phyloP scores from a whole-genome alignment of 2,797 vertebrate species.

The Labeo calbasu region DNA sequence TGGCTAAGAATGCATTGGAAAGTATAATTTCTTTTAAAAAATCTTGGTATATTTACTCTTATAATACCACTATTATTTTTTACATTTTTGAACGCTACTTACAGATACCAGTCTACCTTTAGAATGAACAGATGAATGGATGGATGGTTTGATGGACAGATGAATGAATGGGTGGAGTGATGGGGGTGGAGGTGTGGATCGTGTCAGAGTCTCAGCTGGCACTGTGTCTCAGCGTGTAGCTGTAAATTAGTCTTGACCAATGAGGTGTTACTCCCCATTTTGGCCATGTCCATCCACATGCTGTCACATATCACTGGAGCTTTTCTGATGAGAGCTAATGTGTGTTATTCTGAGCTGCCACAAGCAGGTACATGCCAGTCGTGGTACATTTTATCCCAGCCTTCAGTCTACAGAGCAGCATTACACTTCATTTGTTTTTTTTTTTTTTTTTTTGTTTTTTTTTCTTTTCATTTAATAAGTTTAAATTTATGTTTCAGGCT shows the following conservation, averaged over 20 bases:
- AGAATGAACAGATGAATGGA: background rate
- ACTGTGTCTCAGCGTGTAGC: slow-evolving; percentile 15
- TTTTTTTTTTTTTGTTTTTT: no score
- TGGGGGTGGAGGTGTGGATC: slow-evolving; percentile 2
- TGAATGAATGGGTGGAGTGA: background rate
- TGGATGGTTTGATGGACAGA: background rate
- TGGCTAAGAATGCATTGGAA: no score
- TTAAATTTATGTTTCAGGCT: background rate
- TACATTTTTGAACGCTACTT: background rate
- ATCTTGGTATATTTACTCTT: background rate
- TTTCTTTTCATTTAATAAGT: no score
- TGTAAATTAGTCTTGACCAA: slow-evolving; percentile 49
- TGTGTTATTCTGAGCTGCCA: background rate
- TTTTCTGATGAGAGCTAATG: background rate
- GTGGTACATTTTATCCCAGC: background rate
- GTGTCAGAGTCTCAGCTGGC: slow-evolving; percentile 18
- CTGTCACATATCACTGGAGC: slow-evolving; percentile 14
- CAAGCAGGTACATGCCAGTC: background rate
- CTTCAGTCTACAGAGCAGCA: background rate
- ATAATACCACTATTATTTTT: background rate
- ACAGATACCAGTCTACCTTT: background rate
- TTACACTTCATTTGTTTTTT: background rate
- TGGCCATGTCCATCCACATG: background rate
- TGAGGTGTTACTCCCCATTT: slow-evolving; percentile 24
- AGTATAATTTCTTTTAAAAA: no score